These are phyloP conservation scores for Palaemon carinicauda DNA, from an alignment of 1,140 invertebrate genomes.

Conservation along the genomic window DNA sequence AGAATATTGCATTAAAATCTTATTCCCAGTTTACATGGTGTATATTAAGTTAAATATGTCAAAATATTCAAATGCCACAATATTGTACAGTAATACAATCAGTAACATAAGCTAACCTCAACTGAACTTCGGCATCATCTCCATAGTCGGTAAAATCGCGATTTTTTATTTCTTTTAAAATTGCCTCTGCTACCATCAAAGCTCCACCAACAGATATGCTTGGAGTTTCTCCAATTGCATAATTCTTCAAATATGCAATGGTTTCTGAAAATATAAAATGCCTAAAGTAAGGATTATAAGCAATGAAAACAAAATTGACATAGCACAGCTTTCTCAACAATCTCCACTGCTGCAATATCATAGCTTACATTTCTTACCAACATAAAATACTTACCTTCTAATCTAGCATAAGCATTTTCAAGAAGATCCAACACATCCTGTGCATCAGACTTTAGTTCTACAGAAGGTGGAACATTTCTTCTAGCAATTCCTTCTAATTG, in stretches of 20 bases:
- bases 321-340: neutral
- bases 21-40: neutral
- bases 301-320: neutral
- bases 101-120: conserved; percentile 4
- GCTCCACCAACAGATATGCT: conserved; percentile 52
- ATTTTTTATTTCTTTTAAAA: conserved; percentile 57
- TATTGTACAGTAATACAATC: too few species aligned
- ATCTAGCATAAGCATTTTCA: neutral
- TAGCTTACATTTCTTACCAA: too few species aligned
- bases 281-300: neutral
- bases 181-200: conserved; percentile 56
- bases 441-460: conserved; percentile 38
- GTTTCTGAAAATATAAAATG: conserved; percentile 54
- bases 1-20: neutral
- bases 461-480: conserved; percentile 29
- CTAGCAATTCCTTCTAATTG: conserved; percentile 30
- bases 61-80: too few species aligned
- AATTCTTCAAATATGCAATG: conserved; percentile 61
- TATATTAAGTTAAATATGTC: too few species aligned
- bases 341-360: too few species aligned
- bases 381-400: conserved; percentile 34
- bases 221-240: conserved; percentile 61
- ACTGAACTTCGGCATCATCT: conserved; percentile 9
- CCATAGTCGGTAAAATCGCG: conserved; percentile 37
- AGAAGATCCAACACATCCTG: conserved; percentile 44